Base-by-base conservation (phyloP, 2,888 invertebrate species). In the Neocrepidodera transversa region DNA sequence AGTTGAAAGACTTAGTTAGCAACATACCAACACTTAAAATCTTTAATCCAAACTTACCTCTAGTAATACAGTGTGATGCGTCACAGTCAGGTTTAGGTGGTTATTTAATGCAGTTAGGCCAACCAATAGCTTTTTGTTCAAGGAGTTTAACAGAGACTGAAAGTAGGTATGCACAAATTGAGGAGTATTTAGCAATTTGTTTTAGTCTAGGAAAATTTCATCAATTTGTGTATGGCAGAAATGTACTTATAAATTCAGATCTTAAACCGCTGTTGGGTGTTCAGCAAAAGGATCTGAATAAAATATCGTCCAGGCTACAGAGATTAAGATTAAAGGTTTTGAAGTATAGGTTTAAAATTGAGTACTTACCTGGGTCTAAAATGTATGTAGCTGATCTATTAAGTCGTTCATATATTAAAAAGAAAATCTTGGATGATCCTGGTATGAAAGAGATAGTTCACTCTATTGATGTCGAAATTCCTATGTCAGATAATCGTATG, bases 191-290 rank as follows among this genome's bases (percentile, higher is more conserved):
- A 11, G 70, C 71, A 0, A 74, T 77, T 42, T 65, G 62, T 10
- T 74, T 72, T 66, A 68, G 63, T 1, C 68, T 72, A 38, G 45
- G 57, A 17, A 72, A 71, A 50, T 76, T 76, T 65, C 68, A 71
- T 47, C 69, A 74, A 49, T 75, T 71, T 60, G 67, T 76, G 3
- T 75, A 69, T 68, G 73, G 72, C 5, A 57, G 65, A 48, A 58
- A 60, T 55, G 42, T 74, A 4, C 36, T 58, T 16, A 66, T 76
- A 4, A 63, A 75, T 28, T 30, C 30, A 2, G 30, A 30, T 10
- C 30, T 5, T 23, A 30, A 6, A 58, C 75, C 75, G 2, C 49
- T 77, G 26, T 60, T 65, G 7, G 20, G 53, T 10, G 52, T 66
- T 32, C 66, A 69, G 40, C 6, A 53, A 26, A 64, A 65, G 57